A percentile compares a stretch with the other conserved stretches of the same genome.
phyloP scores from a whole-genome alignment of 2,888 invertebrate species.

The Tenthredo notha region DNA sequence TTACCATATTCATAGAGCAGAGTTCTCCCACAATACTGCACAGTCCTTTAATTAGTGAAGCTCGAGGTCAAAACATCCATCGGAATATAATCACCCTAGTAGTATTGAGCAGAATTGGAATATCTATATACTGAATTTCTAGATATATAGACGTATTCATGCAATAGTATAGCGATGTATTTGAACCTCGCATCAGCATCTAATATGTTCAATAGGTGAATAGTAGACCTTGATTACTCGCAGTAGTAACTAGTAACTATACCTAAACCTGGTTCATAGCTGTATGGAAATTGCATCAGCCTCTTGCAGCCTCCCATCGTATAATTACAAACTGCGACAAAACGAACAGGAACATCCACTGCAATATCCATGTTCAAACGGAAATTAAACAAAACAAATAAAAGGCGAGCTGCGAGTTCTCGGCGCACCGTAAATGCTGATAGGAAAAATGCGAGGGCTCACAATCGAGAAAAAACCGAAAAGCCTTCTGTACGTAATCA shows the following conservation, averaged over 20 bases:
- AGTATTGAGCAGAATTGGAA: not conserved
- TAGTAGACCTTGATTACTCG: slow-evolving; percentile 30
- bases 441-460: slow-evolving; percentile 18
- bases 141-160: not conserved
- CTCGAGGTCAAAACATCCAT: not conserved
- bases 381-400: slow-evolving; percentile 24
- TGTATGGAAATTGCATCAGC: slow-evolving; percentile 46
- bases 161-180: not conserved
- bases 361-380: slow-evolving; percentile 32
- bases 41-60: not conserved
- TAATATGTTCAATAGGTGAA: slow-evolving; percentile 17
- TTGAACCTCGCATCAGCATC: not conserved
- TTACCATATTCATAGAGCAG: not conserved
- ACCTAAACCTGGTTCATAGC: slow-evolving; percentile 29
- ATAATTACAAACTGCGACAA: slow-evolving; percentile 43
- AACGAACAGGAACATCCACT: slow-evolving; percentile 22
- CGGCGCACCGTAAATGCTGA: slow-evolving; percentile 9
- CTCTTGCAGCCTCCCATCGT: slow-evolving; percentile 32
- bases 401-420: not conserved
- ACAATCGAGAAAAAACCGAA: slow-evolving; percentile 30
- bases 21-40: not conserved
- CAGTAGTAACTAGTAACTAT: not conserved
- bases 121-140: not conserved
- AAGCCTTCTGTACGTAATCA: slow-evolving; percentile 3
- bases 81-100: not conserved